Conservation (phyloP, 1,140 invertebrate species). For the Aphaenogaster rudis region DNA sequence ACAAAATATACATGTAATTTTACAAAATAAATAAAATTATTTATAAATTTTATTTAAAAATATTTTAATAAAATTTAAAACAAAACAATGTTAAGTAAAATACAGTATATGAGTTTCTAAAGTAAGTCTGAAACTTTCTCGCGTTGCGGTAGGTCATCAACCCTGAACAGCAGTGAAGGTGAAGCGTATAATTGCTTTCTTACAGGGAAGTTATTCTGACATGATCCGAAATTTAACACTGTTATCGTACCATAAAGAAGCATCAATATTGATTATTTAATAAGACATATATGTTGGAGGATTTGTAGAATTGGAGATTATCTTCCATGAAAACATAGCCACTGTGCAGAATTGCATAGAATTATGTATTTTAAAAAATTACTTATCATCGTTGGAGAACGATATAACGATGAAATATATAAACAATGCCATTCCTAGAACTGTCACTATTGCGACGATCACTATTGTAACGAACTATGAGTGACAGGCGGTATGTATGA, state of each 20-base stretch:
- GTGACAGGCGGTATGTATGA: conserved; percentile 2
- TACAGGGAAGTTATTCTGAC: not conserved
- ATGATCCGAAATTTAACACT: not conserved
- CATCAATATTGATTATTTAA: conserved; percentile 12
- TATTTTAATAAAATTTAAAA: not conserved
- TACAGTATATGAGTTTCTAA: not conserved
- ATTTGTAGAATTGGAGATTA: not conserved
- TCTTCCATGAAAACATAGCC: not conserved
- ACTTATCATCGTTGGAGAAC: not conserved
- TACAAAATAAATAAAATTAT: not conserved
- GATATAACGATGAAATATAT: not conserved
- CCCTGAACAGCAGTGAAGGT: conserved; percentile 17
- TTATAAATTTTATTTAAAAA: not conserved
- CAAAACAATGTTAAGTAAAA: not conserved
- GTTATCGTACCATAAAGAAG: not conserved
- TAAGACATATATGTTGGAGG: not conserved
- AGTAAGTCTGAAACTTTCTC: conserved; percentile 48
- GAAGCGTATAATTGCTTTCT: conserved; percentile 15
- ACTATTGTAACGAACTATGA: not conserved
- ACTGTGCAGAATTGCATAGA: not conserved
- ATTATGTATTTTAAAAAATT: not conserved
- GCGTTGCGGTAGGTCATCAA: conserved; percentile 46
- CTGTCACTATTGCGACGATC: not conserved
- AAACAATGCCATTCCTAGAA: conserved; percentile 9
- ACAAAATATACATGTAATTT: not conserved